Base-by-base conservation (phyloP, 2,113 vertebrate genomes). In the Mastomys natalensis region DNA sequence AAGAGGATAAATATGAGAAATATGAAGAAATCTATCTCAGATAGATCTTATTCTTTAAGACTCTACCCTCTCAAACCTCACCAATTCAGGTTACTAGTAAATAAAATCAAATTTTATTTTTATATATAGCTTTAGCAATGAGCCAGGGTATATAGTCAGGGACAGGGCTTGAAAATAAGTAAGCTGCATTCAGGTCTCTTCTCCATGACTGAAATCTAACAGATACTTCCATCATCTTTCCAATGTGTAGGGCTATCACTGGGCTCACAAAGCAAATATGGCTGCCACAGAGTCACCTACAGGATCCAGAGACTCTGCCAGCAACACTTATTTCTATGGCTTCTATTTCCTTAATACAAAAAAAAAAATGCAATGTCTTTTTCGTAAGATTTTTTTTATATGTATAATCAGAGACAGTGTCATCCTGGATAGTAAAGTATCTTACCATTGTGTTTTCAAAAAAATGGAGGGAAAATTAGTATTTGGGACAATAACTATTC, bases 61-160 rank as follows among this genome's bases (percentile, higher is more conserved):
- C 31, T 22, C 87, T 7, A n/a, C 11, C 48, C 84, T 55, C 6
- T 91, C 55, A 90, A 93, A 93, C 48, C 7, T 89, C 19, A 48
- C 21, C 34, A 76, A 86, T 21, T 76, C 43, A 64, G 2, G 78
- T 95, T 89, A 73, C 22, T 84, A 78, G 13, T 16, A 73, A 12
- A 26, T 73, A 91, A 89, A 92, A n/a, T 81, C 34, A 95, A 90
- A 96, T 40, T 76, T 24, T 19, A 89, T 53, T 40, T 93, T 95
- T 26, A 96, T 58, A 90, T 92, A 53, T 19, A 55, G 6, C 26
- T 90, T 91, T 51, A 86, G 10, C 45, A 85, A 76, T 40, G 64
- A 70, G 88, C 72, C 60, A 48, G 21, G 19, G 34, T 51, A 48
- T 7, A 40, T 74, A 53, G 51, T 19, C 26, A 55, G 87, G 64